phyloP scores from a whole-genome alignment of 2,797 vertebrate genomes.

The Rhincodon typus region DNA sequence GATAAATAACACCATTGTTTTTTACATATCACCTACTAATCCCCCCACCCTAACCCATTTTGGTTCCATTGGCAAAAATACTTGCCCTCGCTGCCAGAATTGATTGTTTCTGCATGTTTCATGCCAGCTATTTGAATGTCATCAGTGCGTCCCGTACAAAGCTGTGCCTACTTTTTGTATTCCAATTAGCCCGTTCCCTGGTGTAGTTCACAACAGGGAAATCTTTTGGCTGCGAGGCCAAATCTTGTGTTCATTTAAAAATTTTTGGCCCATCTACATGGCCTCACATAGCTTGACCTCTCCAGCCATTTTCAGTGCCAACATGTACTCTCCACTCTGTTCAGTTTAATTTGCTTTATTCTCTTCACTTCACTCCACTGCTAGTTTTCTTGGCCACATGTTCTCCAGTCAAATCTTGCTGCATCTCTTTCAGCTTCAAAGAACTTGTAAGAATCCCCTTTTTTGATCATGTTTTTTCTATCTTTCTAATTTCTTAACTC shows the following conservation, averaged over 20 bases:
- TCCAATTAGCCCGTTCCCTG: background rate
- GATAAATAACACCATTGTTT: background rate
- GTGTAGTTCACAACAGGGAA: background rate
- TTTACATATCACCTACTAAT: too few species aligned
- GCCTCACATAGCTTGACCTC: too few species aligned
- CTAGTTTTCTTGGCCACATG: too few species aligned
- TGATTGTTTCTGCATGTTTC: background rate
- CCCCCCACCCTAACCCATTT: too few species aligned
- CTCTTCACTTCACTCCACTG: too few species aligned
- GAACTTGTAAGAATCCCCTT: background rate
- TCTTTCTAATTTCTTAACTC: too few species aligned
- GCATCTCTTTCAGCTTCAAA: background rate
- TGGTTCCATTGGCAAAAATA: background rate
- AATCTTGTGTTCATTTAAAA: background rate
- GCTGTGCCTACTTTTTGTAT: background rate
- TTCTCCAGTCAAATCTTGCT: background rate
- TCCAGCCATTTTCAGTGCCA: too few species aligned
- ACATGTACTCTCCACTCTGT: too few species aligned
- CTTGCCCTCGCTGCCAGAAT: background rate
- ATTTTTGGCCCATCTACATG: background rate
- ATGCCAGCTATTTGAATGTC: background rate
- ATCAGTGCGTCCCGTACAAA: background rate
- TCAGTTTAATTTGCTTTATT: too few species aligned
- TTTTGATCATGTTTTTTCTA: background rate
- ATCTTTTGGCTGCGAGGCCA: background rate